A percentile compares a stretch with the other conserved stretches of the same genome.
These are phyloP conservation scores for Ips typographus DNA, from an alignment of 1,140 invertebrate genomes.

Conservation along the genomic window DNA sequence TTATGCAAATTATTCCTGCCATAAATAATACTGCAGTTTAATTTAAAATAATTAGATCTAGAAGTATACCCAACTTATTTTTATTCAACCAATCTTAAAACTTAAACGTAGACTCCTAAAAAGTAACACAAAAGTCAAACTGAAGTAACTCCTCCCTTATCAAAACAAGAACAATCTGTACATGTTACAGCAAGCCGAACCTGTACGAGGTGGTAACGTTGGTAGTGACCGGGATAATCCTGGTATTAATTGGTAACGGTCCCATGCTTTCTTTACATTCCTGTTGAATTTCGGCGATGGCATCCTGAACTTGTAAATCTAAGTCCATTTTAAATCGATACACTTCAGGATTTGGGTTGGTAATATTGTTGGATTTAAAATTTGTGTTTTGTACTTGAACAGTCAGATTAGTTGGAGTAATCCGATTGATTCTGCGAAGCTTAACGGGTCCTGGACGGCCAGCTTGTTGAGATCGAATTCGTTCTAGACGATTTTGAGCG, in stretches of 20 bases:
- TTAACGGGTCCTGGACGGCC: not conserved
- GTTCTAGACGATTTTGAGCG: conserved; percentile 4
- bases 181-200: conserved; percentile 3
- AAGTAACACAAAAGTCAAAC: no score
- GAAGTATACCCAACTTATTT: no score
- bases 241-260: conserved; percentile 4
- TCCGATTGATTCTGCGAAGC: conserved; percentile 5
- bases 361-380: not conserved
- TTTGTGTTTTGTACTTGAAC: conserved; percentile 28
- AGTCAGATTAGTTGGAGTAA: conserved; percentile 23
- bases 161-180: no score
- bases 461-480: not conserved
- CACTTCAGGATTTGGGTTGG: not conserved
- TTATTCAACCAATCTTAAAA: no score
- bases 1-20: no score
- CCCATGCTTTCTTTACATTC: conserved; percentile 15
- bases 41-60: no score
- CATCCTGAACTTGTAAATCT: conserved; percentile 22
- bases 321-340: conserved; percentile 31
- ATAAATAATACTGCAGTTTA: no score
- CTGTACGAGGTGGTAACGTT: conserved; percentile 10
- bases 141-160: no score
- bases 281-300: conserved; percentile 27
- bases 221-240: conserved; percentile 15
- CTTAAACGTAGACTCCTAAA: no score